Base-by-base conservation (phyloP, 2,113 vertebrate species). In the Nerophis ophidion region DNA sequence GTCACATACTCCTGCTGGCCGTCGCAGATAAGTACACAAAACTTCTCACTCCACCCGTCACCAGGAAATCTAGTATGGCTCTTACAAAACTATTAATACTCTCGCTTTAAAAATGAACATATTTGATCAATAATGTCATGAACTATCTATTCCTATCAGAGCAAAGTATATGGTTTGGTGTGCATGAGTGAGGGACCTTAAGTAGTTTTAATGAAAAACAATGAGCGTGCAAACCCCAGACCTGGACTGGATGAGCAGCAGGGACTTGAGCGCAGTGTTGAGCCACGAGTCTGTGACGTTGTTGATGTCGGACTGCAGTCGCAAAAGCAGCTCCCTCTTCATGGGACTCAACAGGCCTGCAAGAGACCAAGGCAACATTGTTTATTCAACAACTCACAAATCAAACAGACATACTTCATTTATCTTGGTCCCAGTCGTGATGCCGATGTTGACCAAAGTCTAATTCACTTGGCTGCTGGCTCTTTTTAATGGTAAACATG, bases 221-320 rank as follows among this genome's bases (percentile, higher is more conserved):
- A 48, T 15, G 16, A 48, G 47, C 16, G 17, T 49, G 8, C 8
- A 44, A 44, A 11, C 42, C 12, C 64, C 75, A 17, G 76, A 99
- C 97, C 97, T 95, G 84, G 95, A 95, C 84, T 98, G 95, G 70
- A 99, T 95, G 66, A 98, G 94, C 57, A 95, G 90, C 71, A 99
- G 91, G 68, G 95, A 98, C 77, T 99, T 98, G 12, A 98, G 83
- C 0, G 97, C 96, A 0, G 94, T 96, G 91, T 92, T 93, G 81
- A 98, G 88, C 97, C 97, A 99, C 59, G 93, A 91, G 74, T 99
- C 97, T 0, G 97, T 99, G 11, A 98, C 85, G n/a, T 90, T 91
- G 87, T 99, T 95, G 33, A 99, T 95, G 72, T 99, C 95, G 0
- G 93, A 88, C 84, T 93, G 90, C 46, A 99, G 91, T 49, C 92